A percentile compares a stretch with the other conserved stretches of the same genome.
Conservation (phyloP, 2,113 vertebrate species). For the Gallinago undulata region DNA sequence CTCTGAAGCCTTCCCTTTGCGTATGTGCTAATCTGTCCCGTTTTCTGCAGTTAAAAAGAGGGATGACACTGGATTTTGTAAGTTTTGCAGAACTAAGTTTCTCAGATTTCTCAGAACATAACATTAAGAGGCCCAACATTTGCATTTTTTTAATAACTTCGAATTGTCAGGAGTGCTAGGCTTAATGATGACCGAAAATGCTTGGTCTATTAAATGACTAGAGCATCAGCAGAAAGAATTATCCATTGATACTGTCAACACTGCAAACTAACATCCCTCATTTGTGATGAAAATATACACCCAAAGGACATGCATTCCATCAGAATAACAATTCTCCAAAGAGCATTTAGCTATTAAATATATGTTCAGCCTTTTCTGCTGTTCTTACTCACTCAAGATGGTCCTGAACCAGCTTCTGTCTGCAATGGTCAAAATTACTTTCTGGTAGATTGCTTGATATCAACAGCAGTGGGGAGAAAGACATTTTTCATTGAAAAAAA, state of each 20-base stretch:
- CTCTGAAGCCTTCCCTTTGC: not conserved
- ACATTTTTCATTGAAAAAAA: slow-evolving; percentile 58
- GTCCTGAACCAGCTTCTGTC: not conserved
- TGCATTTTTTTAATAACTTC: not conserved
- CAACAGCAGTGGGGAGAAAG: not conserved
- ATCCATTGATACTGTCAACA: not conserved
- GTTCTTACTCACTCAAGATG: not conserved
- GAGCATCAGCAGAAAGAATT: not conserved
- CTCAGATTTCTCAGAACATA: not conserved
- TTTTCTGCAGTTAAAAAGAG: not conserved
- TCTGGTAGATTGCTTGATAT: slow-evolving; percentile 36
- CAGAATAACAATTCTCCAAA: not conserved
- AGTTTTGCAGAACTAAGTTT: not conserved
- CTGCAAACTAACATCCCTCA: not conserved
- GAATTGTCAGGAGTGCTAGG: not conserved
- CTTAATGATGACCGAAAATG: not conserved
- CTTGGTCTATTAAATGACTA: not conserved
- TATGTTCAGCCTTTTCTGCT: not conserved
- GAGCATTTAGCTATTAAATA: not conserved
- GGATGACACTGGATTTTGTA: not conserved
- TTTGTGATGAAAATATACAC: not conserved
- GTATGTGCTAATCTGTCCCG: not conserved
- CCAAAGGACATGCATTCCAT: not conserved
- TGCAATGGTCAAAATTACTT: slow-evolving; percentile 30
- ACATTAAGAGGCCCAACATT: not conserved